phyloP scores from a whole-genome alignment of 2,888 invertebrate genomes.

The Epinotia nisella region DNA sequence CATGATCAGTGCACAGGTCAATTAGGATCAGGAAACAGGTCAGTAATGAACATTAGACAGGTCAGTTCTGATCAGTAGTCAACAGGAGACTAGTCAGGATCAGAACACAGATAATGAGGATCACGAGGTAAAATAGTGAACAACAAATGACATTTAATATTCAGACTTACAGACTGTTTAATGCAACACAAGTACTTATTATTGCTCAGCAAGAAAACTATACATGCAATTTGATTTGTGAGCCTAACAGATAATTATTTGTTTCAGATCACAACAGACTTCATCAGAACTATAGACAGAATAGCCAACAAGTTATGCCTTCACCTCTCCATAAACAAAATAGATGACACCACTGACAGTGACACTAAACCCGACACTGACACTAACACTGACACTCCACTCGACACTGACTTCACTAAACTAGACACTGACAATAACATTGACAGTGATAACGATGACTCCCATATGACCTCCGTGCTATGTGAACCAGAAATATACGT shows the following conservation, averaged over 20 bases:
- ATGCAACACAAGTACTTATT: no score
- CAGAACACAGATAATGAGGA: no score
- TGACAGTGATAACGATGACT: slow-evolving; percentile 40
- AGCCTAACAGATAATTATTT: neutral
- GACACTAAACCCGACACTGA: slow-evolving; percentile 30
- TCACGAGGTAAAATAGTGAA: no score
- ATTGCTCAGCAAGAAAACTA: no score
- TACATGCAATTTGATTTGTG: no score
- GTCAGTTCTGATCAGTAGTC: no score
- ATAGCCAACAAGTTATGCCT: slow-evolving; percentile 38
- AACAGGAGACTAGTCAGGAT: no score
- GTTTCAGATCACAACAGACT: slow-evolving; percentile 46
- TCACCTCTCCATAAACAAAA: slow-evolving; percentile 34
- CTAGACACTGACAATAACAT: slow-evolving; percentile 9
- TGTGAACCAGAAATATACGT: slow-evolving; percentile 43
- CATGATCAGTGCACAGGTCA: no score
- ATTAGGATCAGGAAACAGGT: no score
- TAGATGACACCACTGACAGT: slow-evolving; percentile 17
- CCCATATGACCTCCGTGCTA: slow-evolving; percentile 17
- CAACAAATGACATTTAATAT: no score
- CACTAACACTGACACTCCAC: slow-evolving; percentile 10
- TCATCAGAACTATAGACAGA: slow-evolving; percentile 44
- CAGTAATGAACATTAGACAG: no score
- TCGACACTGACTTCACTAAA: slow-evolving; percentile 9
- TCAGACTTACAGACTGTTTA: no score